phyloP scores from a whole-genome alignment of 2,797 vertebrate genomes.

The Acrossocheilus fasciatus region DNA sequence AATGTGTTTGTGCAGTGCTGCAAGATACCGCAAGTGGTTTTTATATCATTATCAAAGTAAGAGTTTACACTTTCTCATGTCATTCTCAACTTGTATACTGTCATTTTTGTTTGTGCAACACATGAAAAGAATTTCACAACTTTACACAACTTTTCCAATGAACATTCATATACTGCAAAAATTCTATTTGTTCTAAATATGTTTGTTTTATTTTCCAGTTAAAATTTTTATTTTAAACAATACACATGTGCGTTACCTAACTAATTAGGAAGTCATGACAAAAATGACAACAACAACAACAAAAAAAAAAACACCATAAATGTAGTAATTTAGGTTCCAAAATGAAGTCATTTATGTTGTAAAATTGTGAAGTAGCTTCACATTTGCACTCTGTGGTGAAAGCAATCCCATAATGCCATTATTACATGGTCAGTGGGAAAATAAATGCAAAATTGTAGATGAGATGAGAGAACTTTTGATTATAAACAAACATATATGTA shows the following conservation, averaged over 20 bases:
- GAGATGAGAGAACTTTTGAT: neutral
- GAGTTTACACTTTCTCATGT: neutral
- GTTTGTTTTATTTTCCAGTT: neutral
- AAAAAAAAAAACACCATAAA: too few relatives aligned
- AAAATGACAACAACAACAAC: neutral
- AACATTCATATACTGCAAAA: neutral
- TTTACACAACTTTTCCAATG: neutral
- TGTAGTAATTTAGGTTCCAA: neutral
- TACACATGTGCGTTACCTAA: neutral
- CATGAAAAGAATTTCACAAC: neutral
- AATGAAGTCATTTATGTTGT: neutral
- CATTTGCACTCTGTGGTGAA: neutral
- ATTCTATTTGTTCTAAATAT: neutral
- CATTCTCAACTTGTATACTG: neutral
- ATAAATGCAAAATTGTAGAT: neutral
- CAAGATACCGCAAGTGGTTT: neutral
- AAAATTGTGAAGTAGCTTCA: neutral
- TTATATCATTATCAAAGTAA: conserved; percentile 1
- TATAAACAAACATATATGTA: neutral
- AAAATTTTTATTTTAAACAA: neutral
- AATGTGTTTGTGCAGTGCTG: neutral
- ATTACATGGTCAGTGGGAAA: neutral
- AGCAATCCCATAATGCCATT: neutral
- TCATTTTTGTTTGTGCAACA: neutral
- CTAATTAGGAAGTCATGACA: neutral